Conservation (phyloP, 2,797 vertebrate species). For the Menidia menidia region DNA sequence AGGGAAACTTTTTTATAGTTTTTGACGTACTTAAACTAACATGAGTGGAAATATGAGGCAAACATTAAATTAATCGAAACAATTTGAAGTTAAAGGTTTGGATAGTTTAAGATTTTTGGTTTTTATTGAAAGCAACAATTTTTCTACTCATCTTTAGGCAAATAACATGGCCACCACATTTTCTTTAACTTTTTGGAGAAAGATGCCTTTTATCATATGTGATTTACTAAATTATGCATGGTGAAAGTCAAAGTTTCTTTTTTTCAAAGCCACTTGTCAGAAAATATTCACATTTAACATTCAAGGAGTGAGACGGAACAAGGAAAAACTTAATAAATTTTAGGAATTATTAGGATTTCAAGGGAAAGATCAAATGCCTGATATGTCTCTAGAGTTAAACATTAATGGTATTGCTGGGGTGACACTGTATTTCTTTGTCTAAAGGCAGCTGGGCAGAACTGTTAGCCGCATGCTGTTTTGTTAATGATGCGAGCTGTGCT, state of each 20-base stretch:
- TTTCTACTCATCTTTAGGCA: neutral
- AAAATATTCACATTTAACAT: neutral
- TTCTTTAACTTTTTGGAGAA: neutral
- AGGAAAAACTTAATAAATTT: no score
- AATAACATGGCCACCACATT: neutral
- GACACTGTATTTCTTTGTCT: neutral
- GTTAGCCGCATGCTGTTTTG: neutral
- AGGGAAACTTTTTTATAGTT: neutral
- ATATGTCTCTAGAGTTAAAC: neutral
- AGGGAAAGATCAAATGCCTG: neutral
- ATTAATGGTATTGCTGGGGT: neutral
- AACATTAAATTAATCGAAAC: neutral
- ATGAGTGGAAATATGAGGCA: neutral
- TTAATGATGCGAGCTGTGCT: slow-evolving; percentile 3
- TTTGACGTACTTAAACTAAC: neutral
- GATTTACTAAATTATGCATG: slow-evolving; percentile 25
- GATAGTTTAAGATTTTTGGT: neutral
- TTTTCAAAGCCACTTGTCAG: neutral
- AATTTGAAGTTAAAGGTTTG: neutral
- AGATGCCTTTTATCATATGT: slow-evolving; percentile 33
- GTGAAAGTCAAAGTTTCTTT: slow-evolving; percentile 12
- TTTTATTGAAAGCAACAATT: neutral
- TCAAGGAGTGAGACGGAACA: neutral
- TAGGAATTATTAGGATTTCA: neutral
- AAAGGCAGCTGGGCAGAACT: neutral